A percentile compares a stretch with the other conserved stretches of the same genome.
phyloP scores from a whole-genome alignment of 2,888 invertebrate species.

The Alitta virens region DNA sequence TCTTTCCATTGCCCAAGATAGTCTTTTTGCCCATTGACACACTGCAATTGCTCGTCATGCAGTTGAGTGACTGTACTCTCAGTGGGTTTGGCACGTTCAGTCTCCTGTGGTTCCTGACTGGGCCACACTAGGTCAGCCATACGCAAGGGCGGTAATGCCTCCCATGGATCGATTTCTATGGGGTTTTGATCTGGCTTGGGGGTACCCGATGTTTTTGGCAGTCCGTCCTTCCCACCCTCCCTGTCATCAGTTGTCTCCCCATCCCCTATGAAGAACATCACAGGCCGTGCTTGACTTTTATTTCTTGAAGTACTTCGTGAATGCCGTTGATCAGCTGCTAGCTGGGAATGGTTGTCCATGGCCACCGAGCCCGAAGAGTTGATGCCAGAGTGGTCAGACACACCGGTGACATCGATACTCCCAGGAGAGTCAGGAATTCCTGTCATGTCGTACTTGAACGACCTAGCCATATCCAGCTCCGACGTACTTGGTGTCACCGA shows the following conservation, averaged over 20 bases:
- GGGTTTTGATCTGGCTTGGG: neutral
- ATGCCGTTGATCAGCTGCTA: neutral
- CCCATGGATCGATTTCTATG: constrained; percentile 58
- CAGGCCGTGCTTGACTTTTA: neutral
- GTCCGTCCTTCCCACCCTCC: neutral
- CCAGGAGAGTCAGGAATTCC: constrained; percentile 7
- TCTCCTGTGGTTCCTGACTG: neutral
- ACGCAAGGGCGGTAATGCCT: constrained; percentile 66
- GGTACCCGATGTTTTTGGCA: no score
- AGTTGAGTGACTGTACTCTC: constrained; percentile 41
- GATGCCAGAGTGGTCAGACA: neutral
- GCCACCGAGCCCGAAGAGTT: constrained; percentile 1
- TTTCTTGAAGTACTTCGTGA: neutral
- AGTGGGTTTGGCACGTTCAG: neutral
- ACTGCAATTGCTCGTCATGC: constrained; percentile 54
- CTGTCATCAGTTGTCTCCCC: neutral
- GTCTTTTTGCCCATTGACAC: constrained; percentile 61
- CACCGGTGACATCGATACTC: neutral
- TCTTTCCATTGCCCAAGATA: constrained; percentile 69
- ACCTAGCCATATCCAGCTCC: neutral
- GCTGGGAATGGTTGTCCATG: constrained; percentile 3
- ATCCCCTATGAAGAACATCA: constrained; percentile 6
- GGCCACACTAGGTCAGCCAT: constrained; percentile 24
- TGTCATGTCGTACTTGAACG: neutral
- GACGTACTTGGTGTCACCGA: constrained; percentile 36